Base-by-base conservation (phyloP, 2,888 invertebrate species). In the Morpho helenor region DNA sequence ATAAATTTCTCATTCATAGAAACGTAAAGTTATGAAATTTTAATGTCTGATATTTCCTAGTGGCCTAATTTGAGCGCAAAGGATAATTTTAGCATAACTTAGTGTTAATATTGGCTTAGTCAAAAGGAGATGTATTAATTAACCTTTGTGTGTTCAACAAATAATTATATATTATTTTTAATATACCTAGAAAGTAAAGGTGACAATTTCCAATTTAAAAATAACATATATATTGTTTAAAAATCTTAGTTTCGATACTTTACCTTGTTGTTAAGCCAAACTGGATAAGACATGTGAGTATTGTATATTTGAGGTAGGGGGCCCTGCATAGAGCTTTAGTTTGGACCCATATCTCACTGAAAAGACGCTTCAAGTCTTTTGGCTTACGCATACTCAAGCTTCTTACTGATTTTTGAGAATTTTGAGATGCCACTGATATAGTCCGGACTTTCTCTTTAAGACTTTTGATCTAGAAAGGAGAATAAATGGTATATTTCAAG, bases 221-320 rank as follows among this genome's bases (percentile, higher is more conserved):
- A 5, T 31, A 31, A 31, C 5, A 23, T 23, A 3, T 3, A 2
- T 23, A 23, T 23, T 23, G 3, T 23, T 23, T 3, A 23, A 31
- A 31, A 31, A 31, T 5, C 3, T 5, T 5, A 31, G 2, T 31
- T 31, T 31, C 3, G 5, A 43, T 43, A 50, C 23, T 45, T 46
- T 80, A 94, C 94, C 94, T 94, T 54, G 95, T 94, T 47, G 96
- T 96, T 61, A 96, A 84, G 68, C 96, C 96, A 78, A 96, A 96
- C 76, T 96, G 96, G 68, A 97, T 95, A 46, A 94, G 91, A 77
- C 96, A 95, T 51, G 96, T 95, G 61, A 96, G 91, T 56, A 94
- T 76, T 40, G 96, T 96, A 78, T 95, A 95, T 71, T 93, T 93
- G 52, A 95, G 86, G 87, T 95, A 94, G 8, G 95, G 95, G 2